phyloP scores from a whole-genome alignment of 2,888 invertebrate species.

The Eilema depressum region DNA sequence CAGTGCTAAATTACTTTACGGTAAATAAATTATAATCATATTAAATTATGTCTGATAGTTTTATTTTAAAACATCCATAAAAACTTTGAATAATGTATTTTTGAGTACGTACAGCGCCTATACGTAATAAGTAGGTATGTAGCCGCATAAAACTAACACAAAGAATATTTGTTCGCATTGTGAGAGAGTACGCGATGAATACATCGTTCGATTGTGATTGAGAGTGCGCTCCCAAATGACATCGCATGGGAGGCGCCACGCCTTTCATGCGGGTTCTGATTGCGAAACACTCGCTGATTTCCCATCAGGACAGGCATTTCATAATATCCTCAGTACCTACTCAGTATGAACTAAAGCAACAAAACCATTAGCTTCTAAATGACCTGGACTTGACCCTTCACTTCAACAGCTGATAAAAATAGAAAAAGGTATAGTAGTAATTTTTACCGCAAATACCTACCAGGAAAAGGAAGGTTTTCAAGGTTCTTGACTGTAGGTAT shows the following conservation, averaged over 20 bases:
- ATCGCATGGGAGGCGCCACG: constrained; percentile 69
- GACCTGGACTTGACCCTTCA: background rate
- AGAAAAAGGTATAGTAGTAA: too few species aligned
- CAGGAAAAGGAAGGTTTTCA: background rate
- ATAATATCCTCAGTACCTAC: constrained; percentile 34
- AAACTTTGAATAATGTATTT: background rate
- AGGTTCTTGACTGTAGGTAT: background rate
- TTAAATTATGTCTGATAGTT: background rate
- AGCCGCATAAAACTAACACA: constrained; percentile 19
- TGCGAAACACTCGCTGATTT: constrained; percentile 54
- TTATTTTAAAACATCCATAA: background rate
- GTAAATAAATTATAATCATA: background rate
- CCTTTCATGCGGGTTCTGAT: constrained; percentile 66
- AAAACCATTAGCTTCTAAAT: background rate
- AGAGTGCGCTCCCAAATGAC: constrained; percentile 62
- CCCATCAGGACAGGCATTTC: constrained; percentile 72
- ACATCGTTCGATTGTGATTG: constrained; percentile 29
- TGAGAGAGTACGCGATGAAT: constrained; percentile 21
- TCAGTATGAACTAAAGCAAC: background rate
- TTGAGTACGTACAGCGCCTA: constrained; percentile 6
- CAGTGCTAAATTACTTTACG: background rate
- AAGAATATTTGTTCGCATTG: constrained; percentile 27
- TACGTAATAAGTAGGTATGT: background rate
- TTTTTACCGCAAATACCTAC: too few species aligned
- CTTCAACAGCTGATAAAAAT: too few species aligned